A percentile compares a stretch with the other conserved stretches of the same genome.
Evolutionary conservation across 2,113 vertebrate genomes (phyloP).

Genomic region (Paradisaea rubra): DNA sequence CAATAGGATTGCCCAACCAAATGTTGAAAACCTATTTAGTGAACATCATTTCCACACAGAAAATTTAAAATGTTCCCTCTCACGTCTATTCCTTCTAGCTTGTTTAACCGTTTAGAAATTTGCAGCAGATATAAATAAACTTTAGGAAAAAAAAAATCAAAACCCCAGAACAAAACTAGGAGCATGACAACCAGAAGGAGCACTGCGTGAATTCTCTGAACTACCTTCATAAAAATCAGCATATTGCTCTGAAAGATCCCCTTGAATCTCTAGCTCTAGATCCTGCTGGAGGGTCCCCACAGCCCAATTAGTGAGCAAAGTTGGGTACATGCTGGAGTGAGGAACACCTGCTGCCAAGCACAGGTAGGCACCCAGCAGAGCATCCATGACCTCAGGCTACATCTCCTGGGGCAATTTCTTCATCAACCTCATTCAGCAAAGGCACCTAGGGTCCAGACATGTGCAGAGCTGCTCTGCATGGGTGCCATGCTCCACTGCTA

Average conservation of each 20-base stretch:
- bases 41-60: background rate
- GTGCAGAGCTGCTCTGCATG: accelerated
- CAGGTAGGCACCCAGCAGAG: background rate
- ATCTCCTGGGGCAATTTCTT: background rate
- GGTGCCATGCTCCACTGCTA: accelerated
- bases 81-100: background rate
- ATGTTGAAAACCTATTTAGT: background rate
- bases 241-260: background rate
- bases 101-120: background rate
- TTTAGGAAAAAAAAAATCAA: background rate
- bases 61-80: background rate
- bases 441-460: too few species aligned
- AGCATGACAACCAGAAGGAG: background rate
- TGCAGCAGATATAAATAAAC: background rate
- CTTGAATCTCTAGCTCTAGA: background rate
- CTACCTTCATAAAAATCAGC: background rate
- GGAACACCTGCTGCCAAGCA: background rate
- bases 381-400: accelerated
- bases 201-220: background rate
- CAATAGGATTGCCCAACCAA: constrained; percentile 8
- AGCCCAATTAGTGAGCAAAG: background rate
- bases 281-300: background rate
- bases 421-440: background rate
- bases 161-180: background rate
- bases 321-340: background rate